Conservation (phyloP, 1,140 invertebrate genomes). For the Apolygus lucorum region DNA sequence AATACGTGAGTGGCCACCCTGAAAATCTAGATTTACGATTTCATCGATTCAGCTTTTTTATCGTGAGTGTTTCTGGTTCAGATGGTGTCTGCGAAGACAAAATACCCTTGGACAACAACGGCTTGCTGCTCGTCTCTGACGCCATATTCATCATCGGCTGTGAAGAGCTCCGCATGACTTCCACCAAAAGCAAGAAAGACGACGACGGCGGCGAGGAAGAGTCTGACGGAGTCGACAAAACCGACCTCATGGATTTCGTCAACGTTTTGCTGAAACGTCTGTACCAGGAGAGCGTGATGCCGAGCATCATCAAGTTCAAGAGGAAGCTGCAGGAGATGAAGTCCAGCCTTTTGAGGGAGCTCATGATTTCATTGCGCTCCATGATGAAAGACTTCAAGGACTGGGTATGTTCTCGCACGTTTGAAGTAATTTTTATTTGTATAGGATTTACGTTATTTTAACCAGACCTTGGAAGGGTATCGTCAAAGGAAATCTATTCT, state of each 20-base stretch:
- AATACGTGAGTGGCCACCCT: no score
- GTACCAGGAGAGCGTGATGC: slow-evolving; percentile 1
- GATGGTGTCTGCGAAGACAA: neutral
- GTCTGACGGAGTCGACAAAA: neutral
- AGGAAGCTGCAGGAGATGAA: slow-evolving; percentile 7
- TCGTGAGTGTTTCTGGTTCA: no score
- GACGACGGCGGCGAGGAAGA: neutral
- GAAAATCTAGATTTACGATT: no score
- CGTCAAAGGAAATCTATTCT: neutral
- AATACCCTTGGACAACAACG: neutral
- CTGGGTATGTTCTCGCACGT: neutral
- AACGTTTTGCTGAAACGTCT: neutral
- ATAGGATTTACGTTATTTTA: neutral
- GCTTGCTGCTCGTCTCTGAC: neutral
- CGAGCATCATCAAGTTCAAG: slow-evolving; percentile 5
- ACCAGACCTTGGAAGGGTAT: neutral
- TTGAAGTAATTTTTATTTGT: neutral
- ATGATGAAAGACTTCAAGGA: slow-evolving; percentile 18
- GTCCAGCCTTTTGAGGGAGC: slow-evolving; percentile 5
- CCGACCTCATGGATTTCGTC: neutral
- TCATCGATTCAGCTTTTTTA: no score
- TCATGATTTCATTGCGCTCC: neutral
- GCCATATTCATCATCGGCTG: neutral
- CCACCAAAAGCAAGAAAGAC: neutral
- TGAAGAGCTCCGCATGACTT: neutral